phyloP scores from a whole-genome alignment of 2,888 invertebrate species.

The Hemaris fuciformis region DNA sequence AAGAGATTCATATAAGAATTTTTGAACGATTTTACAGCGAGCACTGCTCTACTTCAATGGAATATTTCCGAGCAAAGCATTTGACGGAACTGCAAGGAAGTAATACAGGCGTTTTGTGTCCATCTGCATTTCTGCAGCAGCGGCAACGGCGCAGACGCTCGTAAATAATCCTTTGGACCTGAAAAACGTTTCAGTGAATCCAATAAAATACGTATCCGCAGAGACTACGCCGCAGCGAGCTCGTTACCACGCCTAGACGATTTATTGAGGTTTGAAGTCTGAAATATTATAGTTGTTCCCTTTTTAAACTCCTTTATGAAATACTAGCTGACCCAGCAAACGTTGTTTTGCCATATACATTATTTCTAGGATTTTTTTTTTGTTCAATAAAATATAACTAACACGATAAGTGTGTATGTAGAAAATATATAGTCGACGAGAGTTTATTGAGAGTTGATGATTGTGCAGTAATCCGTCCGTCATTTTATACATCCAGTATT shows the following conservation, averaged over 20 bases:
- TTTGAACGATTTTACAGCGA: neutral
- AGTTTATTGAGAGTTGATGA: no score
- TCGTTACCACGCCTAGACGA: constrained; percentile 81
- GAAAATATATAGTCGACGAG: no score
- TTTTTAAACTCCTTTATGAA: constrained; percentile 74
- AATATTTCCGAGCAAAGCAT: neutral
- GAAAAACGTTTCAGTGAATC: constrained; percentile 81
- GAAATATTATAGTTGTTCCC: constrained; percentile 79
- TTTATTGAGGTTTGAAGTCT: constrained; percentile 81
- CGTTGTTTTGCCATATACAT: no score
- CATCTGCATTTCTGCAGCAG: constrained; percentile 77
- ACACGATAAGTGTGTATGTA: no score
- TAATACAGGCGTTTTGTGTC: constrained; percentile 46
- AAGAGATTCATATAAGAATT: neutral
- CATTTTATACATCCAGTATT: no score
- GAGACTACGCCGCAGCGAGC: constrained; percentile 79
- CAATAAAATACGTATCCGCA: constrained; percentile 82
- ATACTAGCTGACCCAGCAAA: neutral
- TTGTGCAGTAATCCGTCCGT: no score
- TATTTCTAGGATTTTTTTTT: no score
- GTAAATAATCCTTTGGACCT: constrained; percentile 80
- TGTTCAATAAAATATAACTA: no score
- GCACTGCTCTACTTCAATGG: neutral
- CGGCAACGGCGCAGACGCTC: constrained; percentile 69
- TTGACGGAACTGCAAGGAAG: constrained; percentile 13